Base-by-base conservation (phyloP, 2,797 vertebrate genomes). In the Saxicola maurus region DNA sequence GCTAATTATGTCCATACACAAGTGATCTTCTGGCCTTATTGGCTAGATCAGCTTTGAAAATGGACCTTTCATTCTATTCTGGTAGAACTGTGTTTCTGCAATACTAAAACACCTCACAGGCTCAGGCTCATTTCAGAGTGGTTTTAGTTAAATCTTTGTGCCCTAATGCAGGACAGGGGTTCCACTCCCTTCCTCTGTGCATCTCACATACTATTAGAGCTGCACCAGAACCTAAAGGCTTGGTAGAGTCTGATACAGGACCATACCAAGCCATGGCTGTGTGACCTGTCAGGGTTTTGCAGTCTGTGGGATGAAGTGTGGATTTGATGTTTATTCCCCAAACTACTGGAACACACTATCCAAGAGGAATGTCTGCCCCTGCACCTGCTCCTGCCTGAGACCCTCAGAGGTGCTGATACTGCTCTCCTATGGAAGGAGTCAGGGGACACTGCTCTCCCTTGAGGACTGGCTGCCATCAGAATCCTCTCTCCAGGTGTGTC, bases 41-140 rank as follows among this genome's bases (percentile, higher is more conserved):
- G 30, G 13, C 31, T 38, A 74, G 42, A 87, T 56, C 52, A 65
- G 46, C 84, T 73, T 80, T 67, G 64, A 79, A 90, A 76, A 71
- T 57, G 5, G 79, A 85, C 37, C 11, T 92, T 40, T 35, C 7
- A 2, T n/a, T 76, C 30, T 49, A 0, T 71, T 64, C 14, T 27
- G 31, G 25, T 7, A 48, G 21, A 74, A 65, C 10, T n/a, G 28
- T 73, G 18, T 65, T 89, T 71, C 53, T 6, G 2, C 53, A 61
- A 16, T n/a, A 23, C 59, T 59, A 37, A 78, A 89, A 52, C 21
- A 64, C 8, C 20, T 71, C 37, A 45, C 16, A 51, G 35, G 12
- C 19, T 71, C 49, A 46, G 46, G 14, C 6, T 75, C 7, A 72
- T 52, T 75, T 86, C 62, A 61, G 55, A 7, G 7, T 17, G n/a